Evolutionary conservation across 2,797 vertebrate species (phyloP).

Genomic region (Mormyrus hasselquistii): DNA sequence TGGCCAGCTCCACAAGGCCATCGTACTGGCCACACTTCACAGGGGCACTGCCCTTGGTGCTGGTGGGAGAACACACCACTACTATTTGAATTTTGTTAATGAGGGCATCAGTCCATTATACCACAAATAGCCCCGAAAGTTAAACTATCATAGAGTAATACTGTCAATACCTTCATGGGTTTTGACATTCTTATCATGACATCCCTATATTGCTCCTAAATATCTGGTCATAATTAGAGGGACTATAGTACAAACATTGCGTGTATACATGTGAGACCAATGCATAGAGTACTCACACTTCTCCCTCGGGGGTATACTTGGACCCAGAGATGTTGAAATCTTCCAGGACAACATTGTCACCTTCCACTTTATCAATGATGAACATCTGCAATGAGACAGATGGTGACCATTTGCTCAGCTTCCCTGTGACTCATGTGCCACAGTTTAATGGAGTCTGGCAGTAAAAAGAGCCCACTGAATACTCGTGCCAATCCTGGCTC

Average conservation of each 20-base stretch:
- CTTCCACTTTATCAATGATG: slow-evolving; percentile 76
- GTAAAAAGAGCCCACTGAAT: neutral
- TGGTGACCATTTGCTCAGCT: neutral
- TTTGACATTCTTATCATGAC: neutral
- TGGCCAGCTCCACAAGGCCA: slow-evolving; percentile 83
- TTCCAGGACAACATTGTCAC: slow-evolving; percentile 64
- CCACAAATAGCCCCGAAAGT: neutral
- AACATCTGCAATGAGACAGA: slow-evolving; percentile 72
- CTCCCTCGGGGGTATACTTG: slow-evolving; percentile 89
- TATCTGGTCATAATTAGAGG: neutral
- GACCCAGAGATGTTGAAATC: slow-evolving; percentile 87
- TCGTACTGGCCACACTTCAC: slow-evolving; percentile 78
- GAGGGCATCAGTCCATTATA: neutral
- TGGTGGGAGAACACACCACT: slow-evolving; percentile 34
- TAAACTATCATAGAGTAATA: neutral
- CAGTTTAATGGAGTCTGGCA: neutral
- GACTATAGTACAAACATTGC: neutral
- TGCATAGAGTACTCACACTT: slow-evolving; percentile 71
- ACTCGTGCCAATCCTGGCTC: slow-evolving; percentile 28
- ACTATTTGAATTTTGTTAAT: neutral
- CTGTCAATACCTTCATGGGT: neutral
- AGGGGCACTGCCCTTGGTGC: slow-evolving; percentile 62
- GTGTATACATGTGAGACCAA: neutral
- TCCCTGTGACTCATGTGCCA: neutral
- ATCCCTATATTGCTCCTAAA: neutral